phyloP scores from a whole-genome alignment of 2,888 invertebrate genomes.

The Dynastes maya region DNA sequence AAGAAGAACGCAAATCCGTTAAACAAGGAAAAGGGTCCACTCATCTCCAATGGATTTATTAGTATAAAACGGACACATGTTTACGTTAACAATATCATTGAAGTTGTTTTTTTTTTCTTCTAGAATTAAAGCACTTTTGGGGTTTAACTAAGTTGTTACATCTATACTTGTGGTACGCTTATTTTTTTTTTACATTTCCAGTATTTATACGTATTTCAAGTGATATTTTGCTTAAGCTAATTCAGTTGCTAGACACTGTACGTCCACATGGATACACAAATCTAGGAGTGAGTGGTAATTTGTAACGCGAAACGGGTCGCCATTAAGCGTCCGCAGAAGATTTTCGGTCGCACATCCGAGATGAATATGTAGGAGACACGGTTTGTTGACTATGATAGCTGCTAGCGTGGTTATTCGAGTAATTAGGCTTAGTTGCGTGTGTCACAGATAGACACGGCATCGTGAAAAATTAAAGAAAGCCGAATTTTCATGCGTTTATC shows the following conservation, averaged over 20 bases:
- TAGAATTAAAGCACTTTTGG: no score
- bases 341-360: slow-evolving; percentile 5
- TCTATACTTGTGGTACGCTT: no score
- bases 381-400: slow-evolving; percentile 31
- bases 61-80: no score
- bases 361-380: slow-evolving; percentile 42
- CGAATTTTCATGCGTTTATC: slow-evolving; percentile 31
- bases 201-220: no score
- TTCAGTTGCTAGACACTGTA: not conserved
- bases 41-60: no score
- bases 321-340: not conserved
- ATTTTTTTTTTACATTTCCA: no score
- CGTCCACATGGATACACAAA: not conserved
- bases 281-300: not conserved
- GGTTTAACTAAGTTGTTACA: no score
- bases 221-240: no score
- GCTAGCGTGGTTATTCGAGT: slow-evolving; percentile 7
- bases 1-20: no score
- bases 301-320: slow-evolving; percentile 12
- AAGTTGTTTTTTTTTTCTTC: no score
- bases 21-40: no score
- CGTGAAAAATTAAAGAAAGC: slow-evolving; percentile 26
- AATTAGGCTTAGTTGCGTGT: slow-evolving; percentile 41
- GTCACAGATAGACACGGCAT: slow-evolving; percentile 35
- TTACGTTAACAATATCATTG: no score